Evolutionary conservation across 2,113 vertebrate species (phyloP).

Genomic region (Paramormyrops kingsleyae): DNA sequence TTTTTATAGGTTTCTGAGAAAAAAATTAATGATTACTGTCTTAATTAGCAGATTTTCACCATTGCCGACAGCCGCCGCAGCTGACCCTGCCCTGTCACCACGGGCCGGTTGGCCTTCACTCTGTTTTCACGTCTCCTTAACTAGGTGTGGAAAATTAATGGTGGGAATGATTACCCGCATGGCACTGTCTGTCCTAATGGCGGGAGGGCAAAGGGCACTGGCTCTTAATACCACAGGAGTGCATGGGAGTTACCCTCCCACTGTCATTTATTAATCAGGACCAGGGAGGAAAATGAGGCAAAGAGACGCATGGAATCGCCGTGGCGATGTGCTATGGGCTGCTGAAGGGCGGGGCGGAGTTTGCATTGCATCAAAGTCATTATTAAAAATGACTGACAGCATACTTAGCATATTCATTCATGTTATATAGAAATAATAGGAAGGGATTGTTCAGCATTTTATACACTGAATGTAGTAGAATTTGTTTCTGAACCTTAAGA

Average conservation of each 20-base stretch:
- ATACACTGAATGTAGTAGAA: not conserved
- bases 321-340: not conserved
- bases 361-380: not conserved
- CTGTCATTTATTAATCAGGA: slow-evolving; percentile 36
- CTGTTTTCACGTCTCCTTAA: slow-evolving; percentile 5
- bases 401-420: not conserved
- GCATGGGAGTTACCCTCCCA: slow-evolving; percentile 17
- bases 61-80: not conserved
- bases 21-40: slow-evolving; percentile 6
- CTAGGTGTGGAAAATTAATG: slow-evolving; percentile 32
- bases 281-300: not conserved
- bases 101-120: not conserved
- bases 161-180: slow-evolving; percentile 15
- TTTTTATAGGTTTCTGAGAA: slow-evolving; percentile 5
- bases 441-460: not conserved
- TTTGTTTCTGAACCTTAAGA: not conserved
- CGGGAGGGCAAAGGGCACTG: slow-evolving; percentile 34
- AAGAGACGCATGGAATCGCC: not conserved
- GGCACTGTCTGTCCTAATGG: slow-evolving; percentile 30
- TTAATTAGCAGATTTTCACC: not conserved
- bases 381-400: not conserved
- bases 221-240: slow-evolving; percentile 23
- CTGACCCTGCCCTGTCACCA: not conserved
- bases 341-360: not conserved
- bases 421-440: not conserved